Evolutionary conservation across 1,140 invertebrate genomes (phyloP).

Genomic region (Leptoteleia sp.): DNA sequence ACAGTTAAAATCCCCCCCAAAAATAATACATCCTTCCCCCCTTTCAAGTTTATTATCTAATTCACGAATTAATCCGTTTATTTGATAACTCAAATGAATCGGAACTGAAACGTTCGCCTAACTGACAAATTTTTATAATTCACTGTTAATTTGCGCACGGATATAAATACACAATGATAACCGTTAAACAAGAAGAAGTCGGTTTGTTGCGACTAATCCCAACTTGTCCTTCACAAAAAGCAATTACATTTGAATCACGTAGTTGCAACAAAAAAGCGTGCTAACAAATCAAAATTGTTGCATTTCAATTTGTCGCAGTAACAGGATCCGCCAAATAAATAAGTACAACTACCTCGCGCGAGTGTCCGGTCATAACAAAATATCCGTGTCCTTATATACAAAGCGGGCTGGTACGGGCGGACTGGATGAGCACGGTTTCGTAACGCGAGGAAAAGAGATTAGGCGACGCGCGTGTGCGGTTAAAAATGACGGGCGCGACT

Average conservation of each 20-base stretch:
- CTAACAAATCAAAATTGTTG: slow-evolving; percentile 3
- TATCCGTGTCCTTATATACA: background rate
- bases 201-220: no score
- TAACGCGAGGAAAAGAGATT: slow-evolving; percentile 8
- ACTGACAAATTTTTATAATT: no score
- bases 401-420: background rate
- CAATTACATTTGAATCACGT: slow-evolving; percentile 3
- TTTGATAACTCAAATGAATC: no score
- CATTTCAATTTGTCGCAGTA: background rate
- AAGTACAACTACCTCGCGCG: background rate
- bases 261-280: background rate
- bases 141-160: no score
- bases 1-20: no score
- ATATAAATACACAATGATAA: no score
- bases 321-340: background rate
- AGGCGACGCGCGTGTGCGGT: slow-evolving; percentile 8
- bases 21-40: no score
- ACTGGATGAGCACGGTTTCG: background rate
- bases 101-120: background rate
- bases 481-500: slow-evolving; percentile 35
- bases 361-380: background rate
- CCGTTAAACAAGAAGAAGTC: no score
- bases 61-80: no score
- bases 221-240: no score
- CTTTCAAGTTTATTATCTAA: no score